Evolutionary conservation across 2,888 invertebrate genomes (phyloP).

Genomic region (Drosophila fungiperda): DNA sequence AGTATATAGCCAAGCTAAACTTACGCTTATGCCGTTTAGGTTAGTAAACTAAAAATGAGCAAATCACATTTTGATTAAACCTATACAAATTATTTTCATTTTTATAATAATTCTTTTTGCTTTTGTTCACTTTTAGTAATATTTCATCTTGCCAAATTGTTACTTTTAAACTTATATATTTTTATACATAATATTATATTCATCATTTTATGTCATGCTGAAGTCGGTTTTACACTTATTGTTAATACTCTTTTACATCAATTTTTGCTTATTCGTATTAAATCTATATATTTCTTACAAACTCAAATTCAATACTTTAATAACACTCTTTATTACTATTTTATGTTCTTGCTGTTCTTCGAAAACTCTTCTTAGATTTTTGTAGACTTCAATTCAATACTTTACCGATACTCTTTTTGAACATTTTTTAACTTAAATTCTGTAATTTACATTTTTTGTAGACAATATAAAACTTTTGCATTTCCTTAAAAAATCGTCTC

Average conservation of each 20-base stretch:
- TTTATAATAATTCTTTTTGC: not conserved
- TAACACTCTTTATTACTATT: not conserved
- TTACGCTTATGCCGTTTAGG: slow-evolving; percentile 62
- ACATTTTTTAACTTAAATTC: not conserved
- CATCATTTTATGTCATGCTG: not conserved
- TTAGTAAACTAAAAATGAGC: slow-evolving; percentile 14
- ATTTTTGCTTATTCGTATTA: not conserved
- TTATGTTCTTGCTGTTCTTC: not conserved
- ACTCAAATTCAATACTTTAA: not conserved
- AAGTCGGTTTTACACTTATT: not conserved
- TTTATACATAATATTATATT: not conserved
- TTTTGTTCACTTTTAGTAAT: not conserved
- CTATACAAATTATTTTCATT: not conserved
- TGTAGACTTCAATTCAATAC: not conserved
- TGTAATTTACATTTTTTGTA: not conserved
- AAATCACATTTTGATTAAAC: not conserved
- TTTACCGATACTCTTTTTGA: not conserved
- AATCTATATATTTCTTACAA: not conserved
- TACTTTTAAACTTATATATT: not conserved
- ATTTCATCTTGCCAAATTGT: too few relatives aligned
- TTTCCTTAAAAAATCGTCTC: not conserved
- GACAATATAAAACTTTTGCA: not conserved
- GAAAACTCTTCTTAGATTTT: not conserved
- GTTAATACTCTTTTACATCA: not conserved
- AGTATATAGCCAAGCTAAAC: slow-evolving; percentile 62